These are phyloP conservation scores for Liparis tanakae DNA, from an alignment of 2,797 vertebrate genomes.

Conservation along the genomic window DNA sequence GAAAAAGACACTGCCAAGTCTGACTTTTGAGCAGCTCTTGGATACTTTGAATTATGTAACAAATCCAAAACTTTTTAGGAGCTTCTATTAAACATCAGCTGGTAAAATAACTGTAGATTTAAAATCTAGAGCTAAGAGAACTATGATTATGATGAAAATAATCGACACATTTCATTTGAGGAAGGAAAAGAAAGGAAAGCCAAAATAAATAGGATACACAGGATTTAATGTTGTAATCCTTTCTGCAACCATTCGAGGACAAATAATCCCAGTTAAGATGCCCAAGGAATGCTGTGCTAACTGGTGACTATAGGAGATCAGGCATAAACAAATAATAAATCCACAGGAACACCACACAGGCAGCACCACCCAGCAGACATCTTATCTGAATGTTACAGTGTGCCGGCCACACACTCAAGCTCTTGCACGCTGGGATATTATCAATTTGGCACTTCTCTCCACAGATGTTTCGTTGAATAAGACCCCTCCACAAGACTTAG, in stretches of 20 bases:
- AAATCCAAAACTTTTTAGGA: background rate
- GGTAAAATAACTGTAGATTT: background rate
- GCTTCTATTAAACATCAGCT: background rate
- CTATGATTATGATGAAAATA: background rate
- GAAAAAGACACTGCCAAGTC: conserved; percentile 17
- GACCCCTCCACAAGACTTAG: conserved; percentile 43
- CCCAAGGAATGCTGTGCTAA: conserved; percentile 25
- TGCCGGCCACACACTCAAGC: conserved; percentile 31
- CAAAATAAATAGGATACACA: background rate
- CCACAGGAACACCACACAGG: conserved; percentile 41
- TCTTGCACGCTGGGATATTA: conserved; percentile 42
- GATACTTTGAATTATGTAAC: background rate
- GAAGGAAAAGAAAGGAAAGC: conserved; percentile 19
- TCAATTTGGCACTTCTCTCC: conserved; percentile 50
- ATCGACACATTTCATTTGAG: conserved; percentile 16
- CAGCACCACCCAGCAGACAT: conserved; percentile 40
- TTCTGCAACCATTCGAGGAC: conserved; percentile 44
- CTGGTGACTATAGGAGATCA: conserved; percentile 35
- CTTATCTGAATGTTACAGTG: conserved; percentile 65
- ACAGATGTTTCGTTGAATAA: conserved; percentile 66
- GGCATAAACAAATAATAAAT: conserved; percentile 23
- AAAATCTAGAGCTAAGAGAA: background rate
- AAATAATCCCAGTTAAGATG: conserved; percentile 34
- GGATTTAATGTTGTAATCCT: conserved; percentile 43
- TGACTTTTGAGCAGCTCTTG: conserved; percentile 13